Evolutionary conservation across 2,888 invertebrate species (phyloP).

Genomic region (Drosophila parthenogenetica): DNA sequence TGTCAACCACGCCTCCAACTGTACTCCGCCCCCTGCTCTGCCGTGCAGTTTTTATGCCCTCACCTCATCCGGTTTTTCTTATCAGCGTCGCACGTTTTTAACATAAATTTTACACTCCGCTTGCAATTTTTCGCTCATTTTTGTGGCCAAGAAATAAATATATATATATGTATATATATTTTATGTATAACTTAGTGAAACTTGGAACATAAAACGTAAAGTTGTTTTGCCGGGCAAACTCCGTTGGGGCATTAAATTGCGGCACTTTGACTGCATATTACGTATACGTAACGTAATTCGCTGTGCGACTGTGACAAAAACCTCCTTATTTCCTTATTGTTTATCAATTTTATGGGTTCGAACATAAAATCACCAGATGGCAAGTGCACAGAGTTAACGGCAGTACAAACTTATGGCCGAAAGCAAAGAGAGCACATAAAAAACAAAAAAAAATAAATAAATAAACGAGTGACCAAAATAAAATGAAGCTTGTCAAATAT

Average conservation of each 20-base stretch:
- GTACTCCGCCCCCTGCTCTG: background rate
- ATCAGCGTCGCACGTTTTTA: slow-evolving; percentile 74
- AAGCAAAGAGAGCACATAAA: slow-evolving; percentile 33
- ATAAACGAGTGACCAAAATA: background rate
- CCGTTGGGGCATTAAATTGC: slow-evolving; percentile 65
- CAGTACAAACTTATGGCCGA: slow-evolving; percentile 1
- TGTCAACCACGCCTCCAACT: background rate
- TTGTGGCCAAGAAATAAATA: slow-evolving; percentile 45
- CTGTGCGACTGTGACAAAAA: background rate
- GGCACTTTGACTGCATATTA: slow-evolving; percentile 27
- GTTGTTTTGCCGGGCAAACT: slow-evolving; percentile 24
- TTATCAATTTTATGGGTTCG: slow-evolving; percentile 63
- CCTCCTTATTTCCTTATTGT: slow-evolving; percentile 54
- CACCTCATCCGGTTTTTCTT: slow-evolving; percentile 46
- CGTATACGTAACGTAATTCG: slow-evolving; percentile 44
- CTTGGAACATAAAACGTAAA: slow-evolving; percentile 45
- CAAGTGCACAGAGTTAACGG: background rate
- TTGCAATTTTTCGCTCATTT: slow-evolving; percentile 67
- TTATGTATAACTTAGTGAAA: slow-evolving; percentile 27
- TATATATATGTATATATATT: slow-evolving; percentile 6
- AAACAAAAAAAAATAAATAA: no score
- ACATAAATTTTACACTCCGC: slow-evolving; percentile 76
- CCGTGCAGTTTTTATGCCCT: slow-evolving; percentile 17
- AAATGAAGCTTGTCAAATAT: background rate
- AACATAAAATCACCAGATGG: slow-evolving; percentile 32